Percentiles rank a stretch among this genome's conserved stretches.
These are phyloP conservation scores for Rhopilema esculentum DNA, from an alignment of 30 jellyfish, hydroid and myxozoan species.

Conservation along the genomic window DNA sequence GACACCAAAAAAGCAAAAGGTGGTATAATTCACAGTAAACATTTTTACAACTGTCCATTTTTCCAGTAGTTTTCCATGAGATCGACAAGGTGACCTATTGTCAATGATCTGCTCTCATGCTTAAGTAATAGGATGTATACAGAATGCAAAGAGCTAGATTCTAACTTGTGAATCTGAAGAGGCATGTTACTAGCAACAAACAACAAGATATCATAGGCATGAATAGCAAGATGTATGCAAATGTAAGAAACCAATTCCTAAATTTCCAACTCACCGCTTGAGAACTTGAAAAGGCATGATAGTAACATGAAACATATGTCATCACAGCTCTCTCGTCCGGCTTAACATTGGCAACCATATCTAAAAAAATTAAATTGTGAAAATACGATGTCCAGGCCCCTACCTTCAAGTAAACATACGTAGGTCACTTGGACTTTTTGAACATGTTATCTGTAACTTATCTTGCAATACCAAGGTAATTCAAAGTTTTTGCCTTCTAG, in stretches of 20 bases:
- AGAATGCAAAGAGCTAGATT: neutral
- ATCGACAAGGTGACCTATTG: neutral
- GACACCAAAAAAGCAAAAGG: too few relatives aligned
- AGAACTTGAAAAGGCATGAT: conserved; percentile 98
- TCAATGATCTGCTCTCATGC: too few relatives aligned
- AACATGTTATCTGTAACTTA: too few relatives aligned
- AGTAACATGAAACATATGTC: conserved; percentile 99
- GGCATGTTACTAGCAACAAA: conserved; percentile 97
- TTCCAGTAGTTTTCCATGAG: neutral
- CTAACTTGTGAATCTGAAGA: conserved; percentile 92
- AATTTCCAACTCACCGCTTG: conserved; percentile 80
- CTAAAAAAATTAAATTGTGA: conserved; percentile 42
- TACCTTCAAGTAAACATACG: too few relatives aligned
- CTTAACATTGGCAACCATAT: conserved; percentile 91
- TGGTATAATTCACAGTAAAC: too few relatives aligned
- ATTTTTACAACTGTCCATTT: neutral
- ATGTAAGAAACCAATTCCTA: neutral
- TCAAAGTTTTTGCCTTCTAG: too few relatives aligned
- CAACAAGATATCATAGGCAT: conserved; percentile 39
- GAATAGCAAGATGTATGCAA: neutral
- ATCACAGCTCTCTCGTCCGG: conserved; percentile 99
- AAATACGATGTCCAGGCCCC: neutral
- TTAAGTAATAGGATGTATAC: neutral
- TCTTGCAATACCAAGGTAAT: too few relatives aligned
- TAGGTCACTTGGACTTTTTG: too few relatives aligned